Evolutionary conservation across 2,888 invertebrate genomes (phyloP), one percentile per base, ranked within the genome.

Genomic region (Papilio gigon): DNA sequence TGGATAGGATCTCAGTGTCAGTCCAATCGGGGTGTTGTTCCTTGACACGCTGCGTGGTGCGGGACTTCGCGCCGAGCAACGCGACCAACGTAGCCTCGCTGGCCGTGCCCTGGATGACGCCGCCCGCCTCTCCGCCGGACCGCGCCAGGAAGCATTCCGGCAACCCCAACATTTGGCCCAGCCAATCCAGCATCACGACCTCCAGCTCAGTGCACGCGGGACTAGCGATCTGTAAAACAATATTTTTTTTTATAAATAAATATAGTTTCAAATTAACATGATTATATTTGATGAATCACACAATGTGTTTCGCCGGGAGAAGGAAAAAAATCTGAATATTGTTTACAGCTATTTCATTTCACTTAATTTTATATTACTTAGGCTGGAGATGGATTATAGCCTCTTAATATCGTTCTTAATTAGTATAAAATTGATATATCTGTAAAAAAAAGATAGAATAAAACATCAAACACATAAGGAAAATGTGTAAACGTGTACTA

Each of bases 201-300:
- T 98, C 98, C 68, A 99, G 90, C 85, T 99, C 98, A 0, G 98
- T 98, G 83, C 98, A 98, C 0, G 98, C 98, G 0, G 98, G 98
- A 87, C 98, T 97, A 0, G 98, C 95, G 74, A 97, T 97, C 97
- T 97, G 83, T 53, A 87, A 84, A 22, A 25, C 33, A 6, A 61
- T 20, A 37, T 25, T 27, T 27, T 30, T 53, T 53, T 2, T 9
- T 17, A 6, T 11, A 37, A 53, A n/a, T 8, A 20, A 20, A 35
- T 5, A 11, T 35, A 35, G 11, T 35, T 35, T 6, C 4, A 35
- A 11, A 9, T 11, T 6, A 6, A 11, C 2, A 4, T 35, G 9
- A 35, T 35, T 8, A 35, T 35, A 35, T 35, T 35, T 35, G 33
- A 35, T 35, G 33, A 11, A 35, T 35, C 8, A 35, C n/a, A n/a